Evolutionary conservation across 1,140 invertebrate genomes (phyloP).

Genomic region (Drosophila novamexicana): DNA sequence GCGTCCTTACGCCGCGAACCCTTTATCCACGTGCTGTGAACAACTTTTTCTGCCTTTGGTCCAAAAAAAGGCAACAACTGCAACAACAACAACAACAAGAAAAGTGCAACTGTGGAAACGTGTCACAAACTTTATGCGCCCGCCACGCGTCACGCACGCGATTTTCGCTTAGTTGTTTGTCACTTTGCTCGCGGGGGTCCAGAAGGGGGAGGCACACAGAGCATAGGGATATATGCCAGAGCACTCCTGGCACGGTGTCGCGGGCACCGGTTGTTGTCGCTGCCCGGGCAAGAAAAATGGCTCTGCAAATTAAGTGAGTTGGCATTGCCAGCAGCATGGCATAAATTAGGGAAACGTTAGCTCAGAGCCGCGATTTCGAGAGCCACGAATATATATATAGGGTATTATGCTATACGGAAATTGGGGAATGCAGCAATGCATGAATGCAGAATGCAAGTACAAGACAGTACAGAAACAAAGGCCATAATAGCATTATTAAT

Average conservation of each 20-base stretch:
- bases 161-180: constrained; percentile 82
- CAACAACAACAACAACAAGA: constrained; percentile 19
- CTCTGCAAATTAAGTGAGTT: constrained; percentile 73
- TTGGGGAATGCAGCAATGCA: no score
- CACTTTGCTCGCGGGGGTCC: constrained; percentile 52
- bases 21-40: constrained; percentile 17
- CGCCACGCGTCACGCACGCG: constrained; percentile 80
- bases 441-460: no score
- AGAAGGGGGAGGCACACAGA: neutral
- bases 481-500: no score
- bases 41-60: constrained; percentile 60
- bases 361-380: constrained; percentile 48
- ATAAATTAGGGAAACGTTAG: constrained; percentile 61
- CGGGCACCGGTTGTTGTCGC: constrained; percentile 15
- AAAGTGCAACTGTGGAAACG: constrained; percentile 79
- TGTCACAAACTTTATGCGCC: constrained; percentile 80
- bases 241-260: neutral
- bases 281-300: constrained; percentile 64
- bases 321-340: constrained; percentile 49
- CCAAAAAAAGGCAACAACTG: constrained; percentile 15
- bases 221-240: neutral
- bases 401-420: no score
- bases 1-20: neutral
- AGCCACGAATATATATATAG: neutral
- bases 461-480: no score